phyloP scores from a whole-genome alignment of 1,140 invertebrate species.

The Saccostrea echinata region DNA sequence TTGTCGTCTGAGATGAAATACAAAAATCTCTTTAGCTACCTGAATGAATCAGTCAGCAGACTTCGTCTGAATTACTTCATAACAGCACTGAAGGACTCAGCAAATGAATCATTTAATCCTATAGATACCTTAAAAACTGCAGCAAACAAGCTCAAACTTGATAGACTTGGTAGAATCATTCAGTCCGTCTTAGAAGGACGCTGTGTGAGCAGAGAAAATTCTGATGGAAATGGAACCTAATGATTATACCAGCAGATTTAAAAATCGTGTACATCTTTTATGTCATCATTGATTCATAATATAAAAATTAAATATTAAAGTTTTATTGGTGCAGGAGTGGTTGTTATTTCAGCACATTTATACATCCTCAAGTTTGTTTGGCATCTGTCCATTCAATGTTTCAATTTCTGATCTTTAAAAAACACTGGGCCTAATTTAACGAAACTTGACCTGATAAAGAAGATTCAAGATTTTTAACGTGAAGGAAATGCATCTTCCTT shows the following conservation, averaged over 20 bases:
- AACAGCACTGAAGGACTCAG: constrained; percentile 42
- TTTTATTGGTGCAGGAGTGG: neutral
- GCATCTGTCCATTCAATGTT: too few relatives aligned
- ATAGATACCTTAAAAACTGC: constrained; percentile 42
- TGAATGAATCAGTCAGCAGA: constrained; percentile 56
- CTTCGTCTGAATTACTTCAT: constrained; percentile 55
- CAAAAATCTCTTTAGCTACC: constrained; percentile 49
- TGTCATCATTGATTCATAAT: neutral
- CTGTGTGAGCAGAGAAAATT: constrained; percentile 47
- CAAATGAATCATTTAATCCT: constrained; percentile 35
- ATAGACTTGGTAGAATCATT: constrained; percentile 53
- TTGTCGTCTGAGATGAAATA: neutral
- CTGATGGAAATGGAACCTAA: constrained; percentile 11
- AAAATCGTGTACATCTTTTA: neutral
- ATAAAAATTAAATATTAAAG: neutral
- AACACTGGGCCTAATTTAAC: too few relatives aligned
- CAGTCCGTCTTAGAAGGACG: constrained; percentile 26
- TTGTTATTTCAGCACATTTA: neutral
- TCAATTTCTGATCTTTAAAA: too few relatives aligned
- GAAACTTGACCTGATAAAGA: too few relatives aligned
- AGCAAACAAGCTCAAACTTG: constrained; percentile 43
- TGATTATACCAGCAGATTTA: neutral
- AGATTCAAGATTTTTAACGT: too few relatives aligned
- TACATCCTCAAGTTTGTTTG: neutral
- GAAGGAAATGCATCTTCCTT: too few relatives aligned